Percentiles rank a stretch among this genome's conserved stretches.
These are phyloP conservation scores for Orchesellides sinensis DNA, from an alignment of 2,888 invertebrate genomes.

Conservation along the genomic window DNA sequence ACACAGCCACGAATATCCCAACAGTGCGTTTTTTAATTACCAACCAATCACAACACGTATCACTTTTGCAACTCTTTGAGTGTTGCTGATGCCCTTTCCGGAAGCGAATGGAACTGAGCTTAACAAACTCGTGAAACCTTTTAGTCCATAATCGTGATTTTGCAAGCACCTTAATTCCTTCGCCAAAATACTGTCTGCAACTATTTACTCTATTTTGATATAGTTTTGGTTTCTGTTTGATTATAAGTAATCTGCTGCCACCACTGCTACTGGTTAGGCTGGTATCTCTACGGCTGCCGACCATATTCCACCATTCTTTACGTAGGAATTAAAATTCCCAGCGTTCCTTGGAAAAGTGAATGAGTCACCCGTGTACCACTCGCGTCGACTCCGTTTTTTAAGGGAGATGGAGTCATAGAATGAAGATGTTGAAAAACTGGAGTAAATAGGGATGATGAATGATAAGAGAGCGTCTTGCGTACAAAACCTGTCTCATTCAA, in stretches of 20 bases:
- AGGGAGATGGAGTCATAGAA: not conserved
- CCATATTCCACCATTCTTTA: constrained; percentile 71
- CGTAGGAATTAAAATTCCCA: constrained; percentile 59
- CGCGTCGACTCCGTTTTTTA: constrained; percentile 1
- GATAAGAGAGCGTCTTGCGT: not conserved
- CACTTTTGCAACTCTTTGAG: constrained; percentile 56
- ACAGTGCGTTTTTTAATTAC: constrained; percentile 50
- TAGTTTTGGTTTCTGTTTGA: constrained; percentile 64
- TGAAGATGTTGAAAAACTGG: not conserved
- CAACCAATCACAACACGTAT: constrained; percentile 61
- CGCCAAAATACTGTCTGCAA: constrained; percentile 56
- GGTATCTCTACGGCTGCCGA: constrained; percentile 69
- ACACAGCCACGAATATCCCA: constrained; percentile 53
- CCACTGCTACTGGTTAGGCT: constrained; percentile 67
- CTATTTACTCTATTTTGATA: constrained; percentile 54
- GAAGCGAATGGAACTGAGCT: constrained; percentile 39
- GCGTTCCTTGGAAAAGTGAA: constrained; percentile 28
- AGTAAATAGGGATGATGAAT: not conserved
- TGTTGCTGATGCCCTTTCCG: constrained; percentile 51
- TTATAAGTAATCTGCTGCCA: constrained; percentile 62
- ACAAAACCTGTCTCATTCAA: not conserved
- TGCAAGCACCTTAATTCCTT: constrained; percentile 58
- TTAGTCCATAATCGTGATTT: constrained; percentile 57
- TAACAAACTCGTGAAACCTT: constrained; percentile 43
- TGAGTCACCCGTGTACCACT: not conserved